Evolutionary conservation across 2,888 invertebrate genomes (phyloP), one percentile per base, ranked within the genome.

Genomic region (Escarpia spicata): DNA sequence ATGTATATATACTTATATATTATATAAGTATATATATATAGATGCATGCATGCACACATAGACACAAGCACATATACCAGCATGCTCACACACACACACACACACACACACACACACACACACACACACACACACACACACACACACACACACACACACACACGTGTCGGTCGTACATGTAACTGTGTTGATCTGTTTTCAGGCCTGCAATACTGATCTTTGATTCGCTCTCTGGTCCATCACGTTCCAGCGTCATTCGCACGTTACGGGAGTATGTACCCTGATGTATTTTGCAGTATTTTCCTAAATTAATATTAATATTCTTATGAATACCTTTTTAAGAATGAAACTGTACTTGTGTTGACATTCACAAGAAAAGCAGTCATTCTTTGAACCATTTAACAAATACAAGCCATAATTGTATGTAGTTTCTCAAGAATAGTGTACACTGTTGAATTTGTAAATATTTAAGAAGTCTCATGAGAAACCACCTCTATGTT

Each of bases 151-250:
- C 19, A 75, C 26, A 75, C 19, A 26, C 19, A 75, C n/a, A 75
- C 26, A 75, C 8, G 0, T 52, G n/a, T 26, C 6, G 4, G 3
- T 75, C 26, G 1, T 75, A 75, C 26, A 26, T 26, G 26, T 75
- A 43, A 92, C 37, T 90, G 52, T 90, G 52, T 91, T 60, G 43
- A 45, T 58, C 9, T 92, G 52, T 91, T 97, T 97, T 94, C 97
- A 98, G 98, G 95, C 98, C 99, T 0, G 98, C 99, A 96, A 98
- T 99, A 95, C 97, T 99, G 93, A 98, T 99, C 95, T 99, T 99
- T 96, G 99, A 99, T 97, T 99, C 99, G 0, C 97, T 99, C 95
- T 98, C 98, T 94, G 97, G 97, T 12, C 98, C 98, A 12, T 98
- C 98, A 91, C 97, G 99, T 95, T 97, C 98, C 89, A 97, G 98